These are phyloP conservation scores for Hybos culiciformis DNA, from an alignment of 2,888 invertebrate species.

Conservation along the genomic window DNA sequence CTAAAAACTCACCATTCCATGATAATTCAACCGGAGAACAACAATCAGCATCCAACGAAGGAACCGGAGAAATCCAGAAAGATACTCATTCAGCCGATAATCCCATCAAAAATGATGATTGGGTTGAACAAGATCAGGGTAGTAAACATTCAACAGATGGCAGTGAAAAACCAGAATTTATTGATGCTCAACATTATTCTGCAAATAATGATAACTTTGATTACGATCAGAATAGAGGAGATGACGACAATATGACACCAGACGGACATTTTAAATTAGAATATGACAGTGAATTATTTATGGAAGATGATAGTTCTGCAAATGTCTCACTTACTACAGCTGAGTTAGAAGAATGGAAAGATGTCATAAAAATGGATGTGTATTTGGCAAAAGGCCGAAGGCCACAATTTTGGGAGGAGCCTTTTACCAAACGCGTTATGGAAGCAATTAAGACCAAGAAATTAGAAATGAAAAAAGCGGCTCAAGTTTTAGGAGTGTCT, in stretches of 20 bases:
- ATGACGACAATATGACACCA: not conserved
- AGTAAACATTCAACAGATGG: constrained; percentile 6
- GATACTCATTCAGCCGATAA: constrained; percentile 1
- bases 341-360: constrained; percentile 28
- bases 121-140: constrained; percentile 5
- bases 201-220: not conserved
- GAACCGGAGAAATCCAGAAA: not conserved
- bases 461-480: constrained; percentile 86
- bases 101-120: constrained; percentile 8
- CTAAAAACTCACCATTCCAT: not conserved
- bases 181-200: not conserved
- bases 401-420: constrained; percentile 88
- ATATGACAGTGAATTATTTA: constrained; percentile 10
- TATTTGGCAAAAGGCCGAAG: constrained; percentile 72
- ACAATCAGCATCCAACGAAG: too few relatives aligned
- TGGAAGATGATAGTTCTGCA: constrained; percentile 26
- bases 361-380: constrained; percentile 76
- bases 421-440: constrained; percentile 76
- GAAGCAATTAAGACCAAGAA: constrained; percentile 82
- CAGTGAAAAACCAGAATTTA: not conserved
- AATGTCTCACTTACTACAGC: constrained; percentile 28
- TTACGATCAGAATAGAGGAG: not conserved
- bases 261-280: not conserved
- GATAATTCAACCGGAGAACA: not conserved
- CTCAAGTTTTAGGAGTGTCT: constrained; percentile 76